Conservation (phyloP, 2,797 vertebrate species). For the Lepidocolaptes lacrymiger region DNA sequence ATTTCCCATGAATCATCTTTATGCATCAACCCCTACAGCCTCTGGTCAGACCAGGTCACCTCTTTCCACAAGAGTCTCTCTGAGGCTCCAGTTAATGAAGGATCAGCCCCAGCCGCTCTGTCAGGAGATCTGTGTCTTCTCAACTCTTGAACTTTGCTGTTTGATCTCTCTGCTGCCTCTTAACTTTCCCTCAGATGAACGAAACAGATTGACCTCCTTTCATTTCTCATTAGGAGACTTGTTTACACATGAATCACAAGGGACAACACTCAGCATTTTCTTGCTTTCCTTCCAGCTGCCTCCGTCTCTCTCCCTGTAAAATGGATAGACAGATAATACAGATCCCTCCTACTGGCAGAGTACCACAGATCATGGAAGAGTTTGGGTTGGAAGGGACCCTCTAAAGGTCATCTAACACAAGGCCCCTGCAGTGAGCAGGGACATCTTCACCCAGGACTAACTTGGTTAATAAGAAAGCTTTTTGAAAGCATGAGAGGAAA, state of each 20-base stretch:
- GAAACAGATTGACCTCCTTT: background rate
- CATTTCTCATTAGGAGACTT: background rate
- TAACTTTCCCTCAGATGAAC: background rate
- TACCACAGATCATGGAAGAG: background rate
- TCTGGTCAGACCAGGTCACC: background rate
- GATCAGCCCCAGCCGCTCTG: accelerated
- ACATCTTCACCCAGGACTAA: background rate
- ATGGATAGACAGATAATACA: background rate
- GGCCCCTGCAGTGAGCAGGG: background rate
- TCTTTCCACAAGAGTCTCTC: background rate
- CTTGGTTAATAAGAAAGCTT: background rate
- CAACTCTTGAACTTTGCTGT: background rate
- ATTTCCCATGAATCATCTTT: background rate
- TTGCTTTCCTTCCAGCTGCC: background rate
- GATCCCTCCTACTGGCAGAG: background rate
- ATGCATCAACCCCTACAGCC: background rate
- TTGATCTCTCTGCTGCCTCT: background rate
- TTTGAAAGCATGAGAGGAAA: background rate
- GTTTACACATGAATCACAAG: background rate
- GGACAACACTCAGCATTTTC: background rate
- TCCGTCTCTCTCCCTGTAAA: background rate
- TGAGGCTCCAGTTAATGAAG: background rate
- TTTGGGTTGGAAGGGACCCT: background rate
- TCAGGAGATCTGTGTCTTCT: background rate
- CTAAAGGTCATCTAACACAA: background rate